These are phyloP conservation scores for Psophia crepitans DNA, from an alignment of 2,113 vertebrate genomes.

Conservation along the genomic window DNA sequence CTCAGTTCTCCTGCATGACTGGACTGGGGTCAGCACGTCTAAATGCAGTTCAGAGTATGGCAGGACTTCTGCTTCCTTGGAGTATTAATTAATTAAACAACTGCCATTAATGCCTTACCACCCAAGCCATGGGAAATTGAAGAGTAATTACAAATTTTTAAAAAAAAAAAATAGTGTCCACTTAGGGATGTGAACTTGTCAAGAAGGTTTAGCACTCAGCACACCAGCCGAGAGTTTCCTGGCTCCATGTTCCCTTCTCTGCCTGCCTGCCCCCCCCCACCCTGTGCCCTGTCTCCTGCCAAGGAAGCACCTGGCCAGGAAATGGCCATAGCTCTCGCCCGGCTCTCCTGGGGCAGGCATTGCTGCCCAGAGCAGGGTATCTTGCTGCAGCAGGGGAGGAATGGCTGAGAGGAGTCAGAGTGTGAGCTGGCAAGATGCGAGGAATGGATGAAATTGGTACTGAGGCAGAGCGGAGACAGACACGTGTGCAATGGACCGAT, in stretches of 20 bases:
- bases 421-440: background rate
- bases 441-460: background rate
- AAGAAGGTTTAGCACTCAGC: background rate
- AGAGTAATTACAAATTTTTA: background rate
- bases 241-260: background rate
- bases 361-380: background rate
- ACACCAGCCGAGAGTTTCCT: background rate
- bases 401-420: background rate
- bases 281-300: background rate
- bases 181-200: background rate
- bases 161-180: background rate
- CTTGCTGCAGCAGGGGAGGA: background rate
- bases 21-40: background rate
- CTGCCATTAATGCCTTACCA: background rate
- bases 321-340: rapidly evolving
- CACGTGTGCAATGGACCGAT: rapidly evolving
- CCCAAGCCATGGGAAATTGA: background rate
- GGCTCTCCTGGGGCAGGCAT: background rate
- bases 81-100: slow-evolving; percentile 29
- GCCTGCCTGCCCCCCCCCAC: background rate
- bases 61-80: background rate
- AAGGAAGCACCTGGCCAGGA: background rate
- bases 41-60: background rate
- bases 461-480: background rate
- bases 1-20: background rate